Evolutionary conservation across 2,797 vertebrate species (phyloP).

Genomic region (Phyllotis vaccarum): DNA sequence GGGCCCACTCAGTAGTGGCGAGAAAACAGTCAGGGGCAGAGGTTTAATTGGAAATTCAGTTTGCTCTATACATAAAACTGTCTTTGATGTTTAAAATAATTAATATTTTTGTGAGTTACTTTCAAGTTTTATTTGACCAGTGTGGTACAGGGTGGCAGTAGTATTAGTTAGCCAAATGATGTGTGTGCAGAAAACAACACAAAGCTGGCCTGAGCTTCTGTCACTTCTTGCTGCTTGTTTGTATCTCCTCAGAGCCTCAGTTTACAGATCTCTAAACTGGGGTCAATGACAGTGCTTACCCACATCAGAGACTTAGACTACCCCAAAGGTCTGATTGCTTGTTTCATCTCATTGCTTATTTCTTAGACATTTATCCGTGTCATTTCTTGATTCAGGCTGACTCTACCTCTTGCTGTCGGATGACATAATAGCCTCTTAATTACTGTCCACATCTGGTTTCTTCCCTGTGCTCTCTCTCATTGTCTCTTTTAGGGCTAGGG

Average conservation of each 20-base stretch:
- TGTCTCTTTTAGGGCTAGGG: not conserved
- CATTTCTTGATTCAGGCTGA: not conserved
- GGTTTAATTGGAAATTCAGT: conserved; percentile 84
- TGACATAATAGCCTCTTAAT: not conserved
- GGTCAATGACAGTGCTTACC: not conserved
- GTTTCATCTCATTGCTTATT: not conserved
- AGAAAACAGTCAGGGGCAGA: conserved; percentile 83
- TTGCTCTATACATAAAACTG: conserved; percentile 71
- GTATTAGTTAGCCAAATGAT: conserved; percentile 13
- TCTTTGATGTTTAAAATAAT: conserved; percentile 86
- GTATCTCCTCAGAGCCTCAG: conserved; percentile 48
- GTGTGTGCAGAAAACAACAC: not conserved
- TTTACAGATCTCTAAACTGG: conserved; percentile 53
- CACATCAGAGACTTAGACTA: not conserved
- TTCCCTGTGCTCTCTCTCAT: not conserved
- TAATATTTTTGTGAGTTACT: conserved; percentile 72
- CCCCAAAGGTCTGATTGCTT: not conserved
- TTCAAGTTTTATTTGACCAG: conserved; percentile 74
- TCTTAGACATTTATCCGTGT: not conserved
- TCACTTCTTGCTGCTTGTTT: not conserved
- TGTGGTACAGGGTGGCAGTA: not conserved
- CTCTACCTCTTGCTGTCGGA: not conserved
- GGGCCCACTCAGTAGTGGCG: conserved; percentile 69
- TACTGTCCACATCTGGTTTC: not conserved
- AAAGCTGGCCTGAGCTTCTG: not conserved